Conservation (phyloP, 2,888 invertebrate species). For the Napeogenes inachia region DNA sequence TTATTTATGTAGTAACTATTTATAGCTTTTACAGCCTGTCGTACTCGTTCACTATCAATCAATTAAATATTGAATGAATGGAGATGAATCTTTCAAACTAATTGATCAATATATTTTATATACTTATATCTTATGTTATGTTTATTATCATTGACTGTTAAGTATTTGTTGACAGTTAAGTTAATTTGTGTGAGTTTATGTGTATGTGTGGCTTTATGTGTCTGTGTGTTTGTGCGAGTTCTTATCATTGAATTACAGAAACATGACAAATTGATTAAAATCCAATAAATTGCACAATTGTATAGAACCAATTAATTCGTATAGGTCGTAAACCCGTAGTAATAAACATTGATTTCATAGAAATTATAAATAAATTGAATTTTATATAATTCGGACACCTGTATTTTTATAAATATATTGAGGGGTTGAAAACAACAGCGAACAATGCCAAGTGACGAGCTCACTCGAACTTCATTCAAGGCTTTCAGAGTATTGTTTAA, state of each 20-base stretch:
- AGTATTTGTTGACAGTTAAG: not conserved
- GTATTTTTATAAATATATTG: constrained; percentile 1
- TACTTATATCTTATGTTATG: not conserved
- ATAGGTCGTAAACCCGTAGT: no score
- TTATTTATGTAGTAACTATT: no score
- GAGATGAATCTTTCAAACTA: constrained; percentile 20
- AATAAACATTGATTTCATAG: no score
- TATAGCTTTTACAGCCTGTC: no score
- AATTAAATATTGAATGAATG: constrained; percentile 15
- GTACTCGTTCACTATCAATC: constrained; percentile 15
- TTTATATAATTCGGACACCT: not conserved
- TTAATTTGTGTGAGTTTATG: no score
- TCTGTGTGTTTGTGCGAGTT: no score
- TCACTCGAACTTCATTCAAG: constrained; percentile 21
- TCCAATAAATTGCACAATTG: no score
- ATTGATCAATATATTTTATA: not conserved
- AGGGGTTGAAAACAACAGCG: constrained; percentile 7
- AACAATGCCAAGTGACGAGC: constrained; percentile 22
- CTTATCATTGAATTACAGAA: no score
- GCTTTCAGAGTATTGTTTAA: constrained; percentile 19
- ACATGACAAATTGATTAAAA: no score
- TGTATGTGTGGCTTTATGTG: no score
- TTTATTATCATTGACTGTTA: not conserved
- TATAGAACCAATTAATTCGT: no score
- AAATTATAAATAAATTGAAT: not conserved